Evolutionary conservation across 2,113 vertebrate species (phyloP).

Genomic region (Nesogale talazaci): DNA sequence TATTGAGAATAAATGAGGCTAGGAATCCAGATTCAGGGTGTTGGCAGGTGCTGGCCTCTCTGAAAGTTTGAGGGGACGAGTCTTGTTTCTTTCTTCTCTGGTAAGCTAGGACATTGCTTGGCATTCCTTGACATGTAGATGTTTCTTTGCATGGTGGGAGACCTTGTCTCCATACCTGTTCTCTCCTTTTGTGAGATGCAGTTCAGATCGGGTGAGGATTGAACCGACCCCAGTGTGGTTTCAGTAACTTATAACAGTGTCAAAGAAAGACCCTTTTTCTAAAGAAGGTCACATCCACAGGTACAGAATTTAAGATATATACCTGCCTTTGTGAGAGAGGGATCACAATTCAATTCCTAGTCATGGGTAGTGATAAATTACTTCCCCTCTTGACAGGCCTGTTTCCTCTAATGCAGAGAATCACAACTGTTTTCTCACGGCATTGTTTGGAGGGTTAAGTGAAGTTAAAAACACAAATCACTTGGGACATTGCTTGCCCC

Average conservation of each 20-base stretch:
- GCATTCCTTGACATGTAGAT: not conserved
- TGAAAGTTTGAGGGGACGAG: not conserved
- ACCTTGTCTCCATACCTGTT: not conserved
- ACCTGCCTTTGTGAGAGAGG: not conserved
- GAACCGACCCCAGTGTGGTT: not conserved
- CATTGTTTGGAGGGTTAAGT: not conserved
- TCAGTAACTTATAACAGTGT: not conserved
- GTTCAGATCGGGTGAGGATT: not conserved
- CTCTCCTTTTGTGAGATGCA: not conserved
- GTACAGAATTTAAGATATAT: not conserved
- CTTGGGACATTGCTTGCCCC: not conserved
- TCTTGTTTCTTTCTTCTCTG: not conserved
- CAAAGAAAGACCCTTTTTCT: not conserved
- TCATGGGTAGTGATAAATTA: not conserved
- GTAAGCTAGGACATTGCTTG: not conserved
- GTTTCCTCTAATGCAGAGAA: not conserved
- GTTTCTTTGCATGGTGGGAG: not conserved
- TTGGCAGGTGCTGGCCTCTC: not conserved
- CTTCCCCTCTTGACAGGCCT: not conserved
- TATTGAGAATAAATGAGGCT: not conserved
- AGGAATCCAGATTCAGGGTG: not conserved
- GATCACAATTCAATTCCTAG: not conserved
- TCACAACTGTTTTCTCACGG: not conserved
- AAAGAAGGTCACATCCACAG: not conserved
- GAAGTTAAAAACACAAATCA: not conserved